Conservation (phyloP, 2,113 vertebrate species). For the Heliornis fulica region DNA sequence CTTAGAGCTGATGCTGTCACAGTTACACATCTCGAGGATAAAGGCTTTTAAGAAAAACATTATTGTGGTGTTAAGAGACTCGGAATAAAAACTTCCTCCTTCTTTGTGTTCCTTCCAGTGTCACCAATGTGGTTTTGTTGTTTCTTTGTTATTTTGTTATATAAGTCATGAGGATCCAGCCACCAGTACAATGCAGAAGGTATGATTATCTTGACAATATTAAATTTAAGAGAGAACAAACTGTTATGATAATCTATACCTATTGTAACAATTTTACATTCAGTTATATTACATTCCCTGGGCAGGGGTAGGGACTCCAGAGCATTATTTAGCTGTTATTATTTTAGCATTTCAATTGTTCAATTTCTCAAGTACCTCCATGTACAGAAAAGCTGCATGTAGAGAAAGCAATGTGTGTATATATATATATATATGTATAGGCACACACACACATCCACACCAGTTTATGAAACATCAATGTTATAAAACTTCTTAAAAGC, state of each 20-base stretch:
- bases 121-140: background rate
- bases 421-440: background rate
- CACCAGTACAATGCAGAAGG: background rate
- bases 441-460: background rate
- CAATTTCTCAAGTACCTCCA: background rate
- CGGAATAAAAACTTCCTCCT: background rate
- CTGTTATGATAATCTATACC: background rate
- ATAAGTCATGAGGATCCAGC: background rate
- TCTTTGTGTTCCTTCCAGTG: background rate
- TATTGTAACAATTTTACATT: background rate
- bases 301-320: background rate
- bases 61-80: background rate
- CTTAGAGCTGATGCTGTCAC: background rate
- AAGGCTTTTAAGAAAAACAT: background rate
- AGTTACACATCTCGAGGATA: background rate
- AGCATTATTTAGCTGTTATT: background rate
- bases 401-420: background rate
- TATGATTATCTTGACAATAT: background rate
- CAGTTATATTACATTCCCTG: background rate
- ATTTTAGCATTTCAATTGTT: background rate
- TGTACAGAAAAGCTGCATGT: background rate
- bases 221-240: background rate
- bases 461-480: slow-evolving; percentile 19
- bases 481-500: slow-evolving; percentile 26
- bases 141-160: too few species aligned